Conservation (phyloP, 2,797 vertebrate genomes). For the Brachymystax lenok region DNA sequence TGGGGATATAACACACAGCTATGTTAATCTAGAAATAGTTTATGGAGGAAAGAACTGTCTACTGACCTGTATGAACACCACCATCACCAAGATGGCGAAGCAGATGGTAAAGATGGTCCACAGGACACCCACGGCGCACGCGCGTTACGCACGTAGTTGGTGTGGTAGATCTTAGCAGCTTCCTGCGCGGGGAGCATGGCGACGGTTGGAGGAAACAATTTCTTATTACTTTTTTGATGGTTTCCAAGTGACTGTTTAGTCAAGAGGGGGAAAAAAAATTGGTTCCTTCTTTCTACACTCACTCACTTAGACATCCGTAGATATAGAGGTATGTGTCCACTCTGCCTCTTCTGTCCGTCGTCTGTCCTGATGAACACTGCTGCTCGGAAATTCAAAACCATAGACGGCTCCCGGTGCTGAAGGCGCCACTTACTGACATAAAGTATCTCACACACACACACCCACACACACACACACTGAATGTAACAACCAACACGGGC, state of each 20-base stretch:
- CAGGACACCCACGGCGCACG: constrained; percentile 91
- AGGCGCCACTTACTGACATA: neutral
- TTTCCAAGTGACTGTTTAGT: neutral
- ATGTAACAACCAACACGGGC: neutral
- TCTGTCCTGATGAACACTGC: neutral
- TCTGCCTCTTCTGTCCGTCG: neutral
- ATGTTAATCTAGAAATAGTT: too few species aligned
- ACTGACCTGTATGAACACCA: constrained; percentile 79
- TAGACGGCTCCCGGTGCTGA: constrained; percentile 34
- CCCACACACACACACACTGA: neutral
- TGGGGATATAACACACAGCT: too few species aligned
- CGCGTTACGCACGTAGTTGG: constrained; percentile 94
- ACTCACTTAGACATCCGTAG: neutral
- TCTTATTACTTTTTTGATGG: neutral
- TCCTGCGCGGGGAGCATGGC: constrained; percentile 91
- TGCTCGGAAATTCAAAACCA: constrained; percentile 18
- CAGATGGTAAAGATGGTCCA: constrained; percentile 96
- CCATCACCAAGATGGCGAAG: constrained; percentile 90
- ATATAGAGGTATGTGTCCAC: too few species aligned
- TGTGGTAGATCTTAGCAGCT: constrained; percentile 95
- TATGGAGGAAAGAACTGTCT: too few species aligned
- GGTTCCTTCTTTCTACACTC: neutral
- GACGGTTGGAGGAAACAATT: constrained; percentile 52
- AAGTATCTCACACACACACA: too few species aligned
- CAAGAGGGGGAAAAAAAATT: neutral